Base-by-base conservation (phyloP, 1,140 invertebrate species). In the Tetragnatha versicolor region DNA sequence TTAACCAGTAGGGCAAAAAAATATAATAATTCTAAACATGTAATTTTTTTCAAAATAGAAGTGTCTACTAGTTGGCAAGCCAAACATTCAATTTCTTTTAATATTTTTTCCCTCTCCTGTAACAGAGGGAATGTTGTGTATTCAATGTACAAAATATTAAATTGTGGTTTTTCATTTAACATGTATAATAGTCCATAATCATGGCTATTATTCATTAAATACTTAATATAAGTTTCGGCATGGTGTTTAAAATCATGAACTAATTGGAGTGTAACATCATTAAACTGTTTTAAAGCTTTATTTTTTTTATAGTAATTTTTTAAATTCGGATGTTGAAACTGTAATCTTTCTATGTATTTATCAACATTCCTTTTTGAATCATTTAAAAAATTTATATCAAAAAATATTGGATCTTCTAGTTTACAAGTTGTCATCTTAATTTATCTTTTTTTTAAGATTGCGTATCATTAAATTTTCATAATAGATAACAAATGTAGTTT, bases 1-100 rank as follows among this genome's bases (percentile, higher is more conserved):
- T 70, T 70, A 14, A 70, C 49, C 27, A 70, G n/a, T 53, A 70
- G 37, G 14, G 66, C 66, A 37, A n/a, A 70, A 53, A 70, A 70
- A 53, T 70, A 70, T 25, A 70, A 53, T 35, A 70, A 37, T 53
- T 70, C 66, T 39, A 70, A 53, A 17, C 66, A 70, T 2, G 66
- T 70, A 3, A 70, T 70, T 53, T 53, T 70, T 25, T 51, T 35
- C 12, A 22, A 10, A 25, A 22, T 51, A 37, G 20, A 22, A 27
- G 45, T 27, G 1, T 27, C 27, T 7, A 12, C 12, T 12, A 20
- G 25, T 20, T 68, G 17, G 12, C n/a, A n/a, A 1, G 63, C 66
- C 7, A 70, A 53, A 5, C 22, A 29, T 37, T 70, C 49, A 55
- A 70, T 70, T 70, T 70, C 20, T 25, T 70, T 29, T 0, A 70